Percentiles rank a stretch among this genome's conserved stretches.
phyloP scores from a whole-genome alignment of 1,140 invertebrate species.

The Platorchestia sp. region DNA sequence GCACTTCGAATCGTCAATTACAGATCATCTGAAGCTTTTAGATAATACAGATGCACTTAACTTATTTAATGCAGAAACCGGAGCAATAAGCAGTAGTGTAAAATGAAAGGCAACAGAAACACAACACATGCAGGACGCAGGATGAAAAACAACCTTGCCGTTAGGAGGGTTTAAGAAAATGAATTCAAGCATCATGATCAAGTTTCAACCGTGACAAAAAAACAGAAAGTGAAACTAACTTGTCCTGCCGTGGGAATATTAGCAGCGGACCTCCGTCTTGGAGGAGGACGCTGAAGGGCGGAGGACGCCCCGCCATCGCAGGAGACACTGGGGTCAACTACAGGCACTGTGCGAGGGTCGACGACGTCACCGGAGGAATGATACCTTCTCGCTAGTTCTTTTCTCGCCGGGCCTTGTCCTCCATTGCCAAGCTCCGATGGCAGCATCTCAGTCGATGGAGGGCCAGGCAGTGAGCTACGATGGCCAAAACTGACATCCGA shows the following conservation, averaged over 20 bases:
- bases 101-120: background rate
- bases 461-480: background rate
- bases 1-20: no score
- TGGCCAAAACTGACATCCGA: background rate
- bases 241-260: background rate
- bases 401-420: constrained; percentile 46
- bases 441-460: background rate
- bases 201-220: background rate
- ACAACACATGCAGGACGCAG: background rate
- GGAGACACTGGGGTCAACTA: constrained; percentile 23
- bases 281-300: constrained; percentile 22
- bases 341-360: constrained; percentile 3
- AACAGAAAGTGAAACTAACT: background rate
- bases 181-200: background rate
- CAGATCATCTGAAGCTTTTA: no score
- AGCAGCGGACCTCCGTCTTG: constrained; percentile 30
- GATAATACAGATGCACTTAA: no score
- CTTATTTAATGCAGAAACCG: background rate
- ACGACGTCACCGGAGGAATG: constrained; percentile 33
- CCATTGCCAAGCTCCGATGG: background rate
- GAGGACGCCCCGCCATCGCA: background rate
- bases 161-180: background rate
- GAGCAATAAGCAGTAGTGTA: no score
- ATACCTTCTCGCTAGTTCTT: background rate
- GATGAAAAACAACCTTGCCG: background rate